Percentiles rank a stretch among this genome's conserved stretches.
Evolutionary conservation across 2,113 vertebrate genomes (phyloP).

Genomic region (Poeciliopsis turrubarensis): DNA sequence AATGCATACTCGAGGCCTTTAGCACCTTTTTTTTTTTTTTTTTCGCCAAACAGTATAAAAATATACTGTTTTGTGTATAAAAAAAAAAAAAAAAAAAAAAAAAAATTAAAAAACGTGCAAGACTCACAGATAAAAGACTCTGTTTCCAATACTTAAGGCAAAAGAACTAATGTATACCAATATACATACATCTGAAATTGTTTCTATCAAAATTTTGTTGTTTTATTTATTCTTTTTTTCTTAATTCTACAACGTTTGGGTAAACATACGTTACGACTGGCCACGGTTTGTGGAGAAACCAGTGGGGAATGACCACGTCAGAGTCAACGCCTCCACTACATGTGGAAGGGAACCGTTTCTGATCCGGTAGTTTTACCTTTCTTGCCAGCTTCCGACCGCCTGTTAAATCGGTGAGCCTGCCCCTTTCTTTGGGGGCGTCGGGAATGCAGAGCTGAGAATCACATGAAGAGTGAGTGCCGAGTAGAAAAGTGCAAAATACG

Average conservation of each 20-base stretch:
- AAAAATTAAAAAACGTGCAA: conserved; percentile 74
- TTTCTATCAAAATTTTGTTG: conserved; percentile 70
- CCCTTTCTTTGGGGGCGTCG: conserved; percentile 50
- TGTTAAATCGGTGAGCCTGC: conserved; percentile 41
- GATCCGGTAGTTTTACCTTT: conserved; percentile 31
- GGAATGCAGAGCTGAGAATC: conserved; percentile 32
- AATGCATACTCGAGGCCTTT: conserved; percentile 74
- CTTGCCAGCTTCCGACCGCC: conserved; percentile 40
- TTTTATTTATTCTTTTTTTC: conserved; percentile 3
- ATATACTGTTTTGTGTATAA: conserved; percentile 66
- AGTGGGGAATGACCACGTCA: conserved; percentile 68
- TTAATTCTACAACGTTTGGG: conserved; percentile 51
- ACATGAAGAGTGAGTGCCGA: conserved; percentile 59
- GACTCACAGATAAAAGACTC: conserved; percentile 78
- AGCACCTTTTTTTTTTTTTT: conserved; percentile 82
- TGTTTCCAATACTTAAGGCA: conserved; percentile 84
- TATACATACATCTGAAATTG: conserved; percentile 79
- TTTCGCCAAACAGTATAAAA: conserved; percentile 66
- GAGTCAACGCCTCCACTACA: conserved; percentile 57
- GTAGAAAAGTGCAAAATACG: conserved; percentile 81
- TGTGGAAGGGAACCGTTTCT: conserved; percentile 36
- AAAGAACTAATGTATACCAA: conserved; percentile 76
- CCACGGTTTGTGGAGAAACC: conserved; percentile 64
- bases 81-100: conserved; percentile 30
- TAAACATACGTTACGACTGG: conserved; percentile 56